Evolutionary conservation across 1,140 invertebrate species (phyloP), one percentile per base, ranked within the genome.

Genomic region (Drosophila murphyi): DNA sequence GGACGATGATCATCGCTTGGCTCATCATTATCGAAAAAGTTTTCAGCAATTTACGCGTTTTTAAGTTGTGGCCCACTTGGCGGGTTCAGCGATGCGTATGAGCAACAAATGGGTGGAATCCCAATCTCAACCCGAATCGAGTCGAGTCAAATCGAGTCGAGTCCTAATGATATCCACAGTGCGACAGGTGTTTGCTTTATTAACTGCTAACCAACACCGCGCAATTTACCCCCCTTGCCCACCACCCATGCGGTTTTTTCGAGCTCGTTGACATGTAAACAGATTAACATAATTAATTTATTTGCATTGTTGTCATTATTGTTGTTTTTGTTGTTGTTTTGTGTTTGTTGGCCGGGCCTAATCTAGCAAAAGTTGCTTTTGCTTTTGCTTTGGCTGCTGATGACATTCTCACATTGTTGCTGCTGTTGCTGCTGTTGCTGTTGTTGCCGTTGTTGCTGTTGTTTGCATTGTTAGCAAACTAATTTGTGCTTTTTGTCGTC

Each of bases 271-370:
- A 65, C 82, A 86, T 89, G 80, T 89, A 83, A 88, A 89, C 80
- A 88, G 83, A 88, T 88, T 88, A 88, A 83, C 85, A 88, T 88
- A 88, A 88, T 88, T 88, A 88, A 88, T 88, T 88, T 89, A 88
- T 88, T 80, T 78, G 85, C 47, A 37, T 65, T 65, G 50, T 64
- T 64, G 54, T 62, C 2, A 41, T 45, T 59, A 4, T 3, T 45
- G 32, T 39, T 4, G 12, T 35, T 55, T 32, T 57, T 45, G 37
- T 45, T 31, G 34, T 29, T 41, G 4, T 34, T 51, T 72, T 12
- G 12, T 12, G 12, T 12, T 12, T 67, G 61, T 45, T 73, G 63
- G 64, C 37, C 64, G n/a, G 64, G 48, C 39, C 43, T 67, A 68
- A 71, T 71, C 67, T 54, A 62, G 59, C 39, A 37, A 39, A 54